phyloP scores from a whole-genome alignment of 1,140 invertebrate genomes.

The Ips typographus region DNA sequence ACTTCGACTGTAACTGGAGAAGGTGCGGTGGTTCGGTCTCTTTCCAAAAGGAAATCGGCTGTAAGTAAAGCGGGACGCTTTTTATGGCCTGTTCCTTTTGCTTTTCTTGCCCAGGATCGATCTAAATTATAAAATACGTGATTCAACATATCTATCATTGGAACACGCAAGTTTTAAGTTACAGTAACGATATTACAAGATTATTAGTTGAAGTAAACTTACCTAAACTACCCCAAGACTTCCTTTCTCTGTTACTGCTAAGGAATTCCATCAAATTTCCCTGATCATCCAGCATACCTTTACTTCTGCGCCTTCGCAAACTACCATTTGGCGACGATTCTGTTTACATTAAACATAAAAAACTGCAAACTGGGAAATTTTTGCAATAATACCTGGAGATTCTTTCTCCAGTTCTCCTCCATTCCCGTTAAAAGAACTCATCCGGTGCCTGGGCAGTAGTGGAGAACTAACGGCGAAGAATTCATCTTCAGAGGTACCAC shows the following conservation, averaged over 20 bases:
- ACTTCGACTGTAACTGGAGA: conserved; percentile 59
- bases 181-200: neutral
- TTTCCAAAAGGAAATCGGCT: conserved; percentile 67
- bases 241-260: conserved; percentile 69
- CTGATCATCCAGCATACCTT: conserved; percentile 81
- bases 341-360: conserved; percentile 46
- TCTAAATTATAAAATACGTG: conserved; percentile 58
- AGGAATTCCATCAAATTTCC: conserved; percentile 84
- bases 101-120: conserved; percentile 81
- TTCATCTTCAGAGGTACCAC: conserved; percentile 62
- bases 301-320: conserved; percentile 73
- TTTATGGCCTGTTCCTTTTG: conserved; percentile 68
- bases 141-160: conserved; percentile 9
- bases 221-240: conserved; percentile 80
- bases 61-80: conserved; percentile 69
- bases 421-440: conserved; percentile 63
- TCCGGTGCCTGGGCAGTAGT: conserved; percentile 62
- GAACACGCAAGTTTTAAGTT: neutral
- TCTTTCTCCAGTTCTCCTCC: conserved; percentile 60
- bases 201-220: conserved; percentile 12
- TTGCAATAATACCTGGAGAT: conserved; percentile 64
- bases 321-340: conserved; percentile 89
- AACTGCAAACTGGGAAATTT: neutral
- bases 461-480: conserved; percentile 66
- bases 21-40: conserved; percentile 74